phyloP scores from a whole-genome alignment of 2,888 invertebrate species.

The Prosopocoilus inquinatus region DNA sequence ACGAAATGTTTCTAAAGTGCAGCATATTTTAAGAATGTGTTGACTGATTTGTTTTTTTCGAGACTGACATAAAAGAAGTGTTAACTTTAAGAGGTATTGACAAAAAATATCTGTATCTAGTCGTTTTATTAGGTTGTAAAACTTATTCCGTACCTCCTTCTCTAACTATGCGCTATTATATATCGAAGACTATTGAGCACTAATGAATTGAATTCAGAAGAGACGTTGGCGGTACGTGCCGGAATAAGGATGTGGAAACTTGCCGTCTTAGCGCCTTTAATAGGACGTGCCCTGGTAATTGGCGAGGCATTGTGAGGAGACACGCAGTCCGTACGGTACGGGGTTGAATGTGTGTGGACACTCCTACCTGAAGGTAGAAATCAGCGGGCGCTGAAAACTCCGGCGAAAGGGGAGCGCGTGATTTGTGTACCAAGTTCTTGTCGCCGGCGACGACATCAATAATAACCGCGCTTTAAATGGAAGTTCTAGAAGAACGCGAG shows the following conservation, averaged over 20 bases:
- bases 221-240: conserved; percentile 30
- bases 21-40: too few relatives aligned
- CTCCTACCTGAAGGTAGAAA: conserved; percentile 31
- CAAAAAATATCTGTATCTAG: too few relatives aligned
- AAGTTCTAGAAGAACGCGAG: conserved; percentile 29
- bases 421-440: conserved; percentile 38
- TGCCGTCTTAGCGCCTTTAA: conserved; percentile 29
- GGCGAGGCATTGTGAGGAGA: conserved; percentile 36
- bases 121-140: too few relatives aligned
- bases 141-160: too few relatives aligned
- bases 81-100: too few relatives aligned
- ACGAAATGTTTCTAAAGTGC: too few relatives aligned
- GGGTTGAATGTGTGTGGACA: conserved; percentile 34
- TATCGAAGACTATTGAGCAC: conserved; percentile 32
- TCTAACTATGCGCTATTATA: conserved; percentile 26
- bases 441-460: conserved; percentile 33
- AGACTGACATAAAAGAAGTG: too few relatives aligned
- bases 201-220: conserved; percentile 37
- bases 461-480: conserved; percentile 31
- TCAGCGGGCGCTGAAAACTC: conserved; percentile 25
- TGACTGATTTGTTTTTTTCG: too few relatives aligned
- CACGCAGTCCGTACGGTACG: conserved; percentile 28
- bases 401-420: conserved; percentile 31
- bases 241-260: conserved; percentile 30
- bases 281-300: conserved; percentile 32